phyloP scores from a whole-genome alignment of 2,113 vertebrate genomes.

The Oenanthe melanoleuca region DNA sequence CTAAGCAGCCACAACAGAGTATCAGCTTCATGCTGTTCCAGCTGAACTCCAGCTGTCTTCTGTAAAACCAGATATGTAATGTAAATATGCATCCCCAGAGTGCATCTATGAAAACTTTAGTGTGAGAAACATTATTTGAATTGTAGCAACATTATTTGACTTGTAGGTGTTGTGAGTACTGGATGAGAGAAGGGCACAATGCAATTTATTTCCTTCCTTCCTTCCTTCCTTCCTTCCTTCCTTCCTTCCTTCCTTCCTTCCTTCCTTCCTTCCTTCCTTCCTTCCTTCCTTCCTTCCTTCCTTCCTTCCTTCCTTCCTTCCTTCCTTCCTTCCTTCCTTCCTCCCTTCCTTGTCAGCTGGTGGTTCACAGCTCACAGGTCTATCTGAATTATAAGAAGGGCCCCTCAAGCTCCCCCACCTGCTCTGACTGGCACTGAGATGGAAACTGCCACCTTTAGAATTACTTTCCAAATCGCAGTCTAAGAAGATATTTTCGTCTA shows the following conservation, averaged over 20 bases:
- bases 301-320: too few species aligned
- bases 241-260: too few species aligned
- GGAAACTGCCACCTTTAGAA: background rate
- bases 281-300: too few species aligned
- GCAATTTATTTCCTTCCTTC: background rate
- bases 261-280: too few species aligned
- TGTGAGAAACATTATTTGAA: background rate
- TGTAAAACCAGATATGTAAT: background rate
- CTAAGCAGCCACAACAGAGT: background rate
- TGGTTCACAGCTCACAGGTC: background rate
- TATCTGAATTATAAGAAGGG: background rate
- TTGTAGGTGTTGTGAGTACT: background rate
- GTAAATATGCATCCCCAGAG: too few species aligned
- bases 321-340: too few species aligned
- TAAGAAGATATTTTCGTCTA: background rate
- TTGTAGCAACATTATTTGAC: background rate
- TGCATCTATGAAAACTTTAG: background rate
- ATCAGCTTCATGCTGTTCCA: background rate
- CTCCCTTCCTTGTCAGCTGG: background rate
- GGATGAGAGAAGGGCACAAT: background rate
- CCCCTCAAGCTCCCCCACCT: accelerated
- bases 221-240: too few species aligned
- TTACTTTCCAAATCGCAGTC: background rate
- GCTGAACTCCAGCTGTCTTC: background rate
- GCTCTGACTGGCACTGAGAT: background rate